Evolutionary conservation across 2,113 vertebrate genomes (phyloP).

Genomic region (Raja brachyura): DNA sequence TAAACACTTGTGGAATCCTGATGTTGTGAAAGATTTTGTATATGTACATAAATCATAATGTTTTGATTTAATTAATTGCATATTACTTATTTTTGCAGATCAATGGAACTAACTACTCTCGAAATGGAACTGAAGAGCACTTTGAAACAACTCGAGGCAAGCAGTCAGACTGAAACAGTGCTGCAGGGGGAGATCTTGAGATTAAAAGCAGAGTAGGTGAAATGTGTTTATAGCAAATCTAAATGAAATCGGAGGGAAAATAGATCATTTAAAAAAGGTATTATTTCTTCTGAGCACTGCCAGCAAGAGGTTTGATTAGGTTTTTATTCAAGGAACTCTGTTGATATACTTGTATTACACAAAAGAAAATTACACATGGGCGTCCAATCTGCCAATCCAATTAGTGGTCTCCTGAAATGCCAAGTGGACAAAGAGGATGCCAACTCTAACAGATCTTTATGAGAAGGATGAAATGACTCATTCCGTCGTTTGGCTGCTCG

Average conservation of each 20-base stretch:
- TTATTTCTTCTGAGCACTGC: background rate
- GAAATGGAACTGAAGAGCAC: constrained; percentile 28
- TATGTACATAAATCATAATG: no score
- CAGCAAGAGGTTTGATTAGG: background rate
- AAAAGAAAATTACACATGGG: no score
- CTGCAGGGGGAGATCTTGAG: constrained; percentile 17
- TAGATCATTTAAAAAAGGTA: background rate
- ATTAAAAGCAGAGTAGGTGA: constrained; percentile 37
- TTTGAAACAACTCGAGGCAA: constrained; percentile 24
- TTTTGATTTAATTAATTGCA: background rate
- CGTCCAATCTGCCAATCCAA: no score
- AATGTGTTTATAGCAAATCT: background rate
- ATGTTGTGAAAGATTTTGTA: background rate
- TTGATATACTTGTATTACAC: background rate
- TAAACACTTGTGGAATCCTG: background rate
- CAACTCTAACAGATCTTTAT: no score
- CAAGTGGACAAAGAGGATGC: no score
- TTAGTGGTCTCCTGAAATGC: no score
- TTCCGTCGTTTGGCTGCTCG: no score
- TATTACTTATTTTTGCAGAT: constrained; percentile 9
- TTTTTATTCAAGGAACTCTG: background rate
- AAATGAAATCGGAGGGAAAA: background rate
- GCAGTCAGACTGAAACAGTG: constrained; percentile 23
- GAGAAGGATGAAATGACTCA: no score
- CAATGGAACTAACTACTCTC: background rate